Evolutionary conservation across 2,888 invertebrate species (phyloP).

Genomic region (Alloscopus bannaensis): DNA sequence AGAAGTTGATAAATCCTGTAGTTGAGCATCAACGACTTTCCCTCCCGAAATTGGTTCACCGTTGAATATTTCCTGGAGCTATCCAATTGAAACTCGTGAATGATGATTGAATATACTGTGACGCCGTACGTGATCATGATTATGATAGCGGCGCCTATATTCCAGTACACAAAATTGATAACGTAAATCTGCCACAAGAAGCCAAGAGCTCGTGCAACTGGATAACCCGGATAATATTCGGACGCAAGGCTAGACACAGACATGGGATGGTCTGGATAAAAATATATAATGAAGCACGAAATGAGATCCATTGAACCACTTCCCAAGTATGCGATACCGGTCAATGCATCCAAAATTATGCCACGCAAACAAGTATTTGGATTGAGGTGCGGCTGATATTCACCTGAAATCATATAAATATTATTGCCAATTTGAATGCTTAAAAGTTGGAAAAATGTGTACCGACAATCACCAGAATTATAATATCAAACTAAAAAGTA

Average conservation of each 20-base stretch:
- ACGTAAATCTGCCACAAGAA: too few species aligned
- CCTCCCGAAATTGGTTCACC: background rate
- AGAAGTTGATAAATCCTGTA: slow-evolving; percentile 21
- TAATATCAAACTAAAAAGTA: too few species aligned
- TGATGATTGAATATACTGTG: background rate
- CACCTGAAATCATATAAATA: background rate
- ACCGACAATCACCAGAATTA: too few species aligned
- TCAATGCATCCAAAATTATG: background rate
- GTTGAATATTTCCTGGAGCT: background rate
- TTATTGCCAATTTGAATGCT: too few species aligned
- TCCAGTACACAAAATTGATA: too few species aligned
- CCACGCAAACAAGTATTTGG: background rate
- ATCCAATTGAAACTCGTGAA: background rate
- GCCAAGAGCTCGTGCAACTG: background rate
- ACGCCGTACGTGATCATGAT: background rate
- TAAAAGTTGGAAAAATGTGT: too few species aligned
- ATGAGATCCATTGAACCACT: too few species aligned
- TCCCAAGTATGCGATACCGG: background rate
- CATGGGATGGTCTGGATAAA: too few species aligned
- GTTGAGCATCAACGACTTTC: background rate
- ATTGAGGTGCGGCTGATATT: background rate
- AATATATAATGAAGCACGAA: too few species aligned
- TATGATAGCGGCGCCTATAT: background rate
- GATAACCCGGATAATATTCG: background rate
- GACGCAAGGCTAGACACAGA: background rate